phyloP scores from a whole-genome alignment of 92 coral and sea anemone genomes.

The Phymanthus crucifer region DNA sequence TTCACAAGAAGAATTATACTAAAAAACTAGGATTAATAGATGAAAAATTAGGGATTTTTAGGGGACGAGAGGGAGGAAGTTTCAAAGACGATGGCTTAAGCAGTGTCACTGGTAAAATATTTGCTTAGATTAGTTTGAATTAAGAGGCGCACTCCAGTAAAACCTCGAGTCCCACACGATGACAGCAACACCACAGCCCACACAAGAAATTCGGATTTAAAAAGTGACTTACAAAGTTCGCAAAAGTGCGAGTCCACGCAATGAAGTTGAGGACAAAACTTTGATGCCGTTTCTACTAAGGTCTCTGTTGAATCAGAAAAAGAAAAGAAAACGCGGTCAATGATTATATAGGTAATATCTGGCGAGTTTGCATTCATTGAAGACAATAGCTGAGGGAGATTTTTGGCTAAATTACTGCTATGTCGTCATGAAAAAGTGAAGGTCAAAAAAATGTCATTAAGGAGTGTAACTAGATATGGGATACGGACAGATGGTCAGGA shows the following conservation, averaged over 20 bases:
- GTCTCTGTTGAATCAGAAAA: conserved; percentile 43
- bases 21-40: neutral
- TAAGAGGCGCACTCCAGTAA: neutral
- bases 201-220: neutral
- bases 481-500: conserved; percentile 35
- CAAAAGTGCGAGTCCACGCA: conserved; percentile 19
- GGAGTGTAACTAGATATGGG: conserved; percentile 22
- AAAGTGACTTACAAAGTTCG: conserved; percentile 29
- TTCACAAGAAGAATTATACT: neutral
- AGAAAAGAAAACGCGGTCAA: neutral
- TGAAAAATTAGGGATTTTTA: neutral
- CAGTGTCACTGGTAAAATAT: neutral
- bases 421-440: conserved; percentile 11
- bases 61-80: neutral
- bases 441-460: conserved; percentile 28
- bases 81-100: neutral
- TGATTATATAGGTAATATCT: neutral
- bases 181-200: conserved; percentile 4
- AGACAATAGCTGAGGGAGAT: neutral
- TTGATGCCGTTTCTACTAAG: conserved; percentile 48
- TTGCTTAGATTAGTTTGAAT: conserved; percentile 1
- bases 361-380: neutral
- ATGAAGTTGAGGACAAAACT: neutral
- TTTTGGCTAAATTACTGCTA: neutral
- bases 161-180: neutral